phyloP scores from a whole-genome alignment of 2,797 vertebrate genomes.

The Bradypus variegatus region DNA sequence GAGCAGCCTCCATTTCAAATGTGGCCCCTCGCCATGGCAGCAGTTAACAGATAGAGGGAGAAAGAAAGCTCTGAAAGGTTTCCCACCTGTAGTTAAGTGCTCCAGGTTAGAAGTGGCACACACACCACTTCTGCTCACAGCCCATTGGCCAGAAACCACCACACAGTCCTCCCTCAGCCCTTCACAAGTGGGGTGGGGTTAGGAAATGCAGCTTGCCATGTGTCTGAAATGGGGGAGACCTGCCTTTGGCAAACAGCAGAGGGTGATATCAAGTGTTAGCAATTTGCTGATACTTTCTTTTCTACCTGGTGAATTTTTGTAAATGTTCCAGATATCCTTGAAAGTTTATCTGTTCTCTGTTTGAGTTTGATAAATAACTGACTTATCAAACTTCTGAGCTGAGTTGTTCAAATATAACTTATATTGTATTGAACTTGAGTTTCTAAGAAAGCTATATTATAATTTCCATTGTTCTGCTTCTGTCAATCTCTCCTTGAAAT shows the following conservation, averaged over 20 bases:
- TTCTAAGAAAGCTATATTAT: not conserved
- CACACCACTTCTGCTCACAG: not conserved
- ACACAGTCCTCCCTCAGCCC: not conserved
- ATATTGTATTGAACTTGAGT: not conserved
- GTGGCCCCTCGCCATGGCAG: not conserved
- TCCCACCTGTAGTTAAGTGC: not conserved
- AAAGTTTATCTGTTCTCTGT: not conserved
- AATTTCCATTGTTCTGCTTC: not conserved
- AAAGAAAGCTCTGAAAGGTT: not conserved
- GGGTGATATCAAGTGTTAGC: not conserved
- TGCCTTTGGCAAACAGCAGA: too few relatives aligned
- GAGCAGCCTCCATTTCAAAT: not conserved
- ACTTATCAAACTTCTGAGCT: not conserved
- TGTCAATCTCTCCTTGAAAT: not conserved
- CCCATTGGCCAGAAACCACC: not conserved
- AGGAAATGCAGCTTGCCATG: not conserved
- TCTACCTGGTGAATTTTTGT: not conserved
- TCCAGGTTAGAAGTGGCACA: not conserved
- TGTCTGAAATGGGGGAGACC: not conserved
- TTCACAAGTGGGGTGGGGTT: too few relatives aligned
- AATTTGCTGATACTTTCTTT: not conserved
- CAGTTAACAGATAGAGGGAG: not conserved
- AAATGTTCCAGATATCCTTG: not conserved
- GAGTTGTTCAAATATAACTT: not conserved
- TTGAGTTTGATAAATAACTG: not conserved